Evolutionary conservation across 30 jellyfish, hydroid and myxozoan genomes (phyloP).

Genomic region (Turritopsis rubra): DNA sequence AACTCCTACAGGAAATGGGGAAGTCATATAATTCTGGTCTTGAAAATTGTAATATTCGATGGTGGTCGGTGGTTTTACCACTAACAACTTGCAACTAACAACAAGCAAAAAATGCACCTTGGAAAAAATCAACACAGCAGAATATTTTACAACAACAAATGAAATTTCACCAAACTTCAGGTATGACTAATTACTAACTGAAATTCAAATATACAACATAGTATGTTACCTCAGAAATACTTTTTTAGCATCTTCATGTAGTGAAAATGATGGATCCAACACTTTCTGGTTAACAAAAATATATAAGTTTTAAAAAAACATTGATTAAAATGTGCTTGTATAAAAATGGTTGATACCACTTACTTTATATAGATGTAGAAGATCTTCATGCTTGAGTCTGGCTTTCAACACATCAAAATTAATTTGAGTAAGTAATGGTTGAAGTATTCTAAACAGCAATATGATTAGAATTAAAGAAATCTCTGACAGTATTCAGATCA

Average conservation of each 20-base stretch:
- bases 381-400: neutral
- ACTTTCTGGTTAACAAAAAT: neutral
- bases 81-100: too few species aligned
- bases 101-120: too few species aligned
- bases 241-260: neutral
- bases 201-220: neutral
- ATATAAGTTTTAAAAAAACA: neutral
- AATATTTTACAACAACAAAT: too few species aligned
- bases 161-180: too few species aligned
- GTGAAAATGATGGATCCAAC: neutral
- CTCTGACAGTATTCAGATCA: neutral
- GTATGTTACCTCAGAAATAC: neutral
- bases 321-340: neutral
- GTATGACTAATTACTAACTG: neutral
- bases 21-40: too few species aligned
- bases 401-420: neutral
- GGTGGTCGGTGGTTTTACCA: too few species aligned
- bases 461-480: neutral
- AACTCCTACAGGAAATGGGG: too few species aligned
- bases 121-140: too few species aligned
- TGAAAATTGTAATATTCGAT: too few species aligned
- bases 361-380: neutral
- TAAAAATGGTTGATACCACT: neutral
- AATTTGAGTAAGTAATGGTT: neutral
- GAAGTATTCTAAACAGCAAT: neutral